Evolutionary conservation across 2,888 invertebrate species (phyloP), one percentile per base, ranked within the genome.

Genomic region (Monochamus alternatus): DNA sequence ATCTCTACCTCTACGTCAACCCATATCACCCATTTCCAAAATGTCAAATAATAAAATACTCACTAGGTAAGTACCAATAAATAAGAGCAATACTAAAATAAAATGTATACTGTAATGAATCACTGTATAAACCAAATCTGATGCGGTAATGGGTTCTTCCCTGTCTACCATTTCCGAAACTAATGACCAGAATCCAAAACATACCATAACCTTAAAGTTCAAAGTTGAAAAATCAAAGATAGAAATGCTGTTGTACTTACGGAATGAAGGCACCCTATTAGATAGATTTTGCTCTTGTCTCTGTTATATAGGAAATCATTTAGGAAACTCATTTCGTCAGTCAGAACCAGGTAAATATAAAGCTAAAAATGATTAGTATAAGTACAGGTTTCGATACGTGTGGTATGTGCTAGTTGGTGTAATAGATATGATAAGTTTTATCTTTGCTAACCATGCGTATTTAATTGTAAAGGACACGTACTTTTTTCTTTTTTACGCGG

Each of bases 111-210:
- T 58, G 32, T 73, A 73, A 58, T 73, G 65, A 3, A 66, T 22
- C 4, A 3, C 58, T 65, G 65, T 73, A 44, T 65, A 44, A 12
- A 73, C 44, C 2, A 7, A 14, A 2, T 73, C 73, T n/a, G 59
- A 44, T 32, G 22, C 14, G 3, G 64, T 31, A 3, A 73, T 22
- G 3, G 64, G 64, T 44, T 65, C 73, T 32, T 73, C 38, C n/a
- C 9, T 31, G 44, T n/a, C 9, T 22, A 65, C n/a, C 59, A 65
- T 66, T 30, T 73, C 73, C 5, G 8, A 8, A 43, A 73, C 47
- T 44, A 73, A 44, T 59, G 63, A 73, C 58, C 66, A 73, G 38
- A 73, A 38, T 58, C 65, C 64, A 43, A n/a, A 38, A 31, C 55
- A 5, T 3, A 73, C 30, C 10, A 65, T 38, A n/a, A 64, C 60